These are phyloP conservation scores for Eupsilia transversa DNA, from an alignment of 2,888 invertebrate genomes.

Conservation along the genomic window DNA sequence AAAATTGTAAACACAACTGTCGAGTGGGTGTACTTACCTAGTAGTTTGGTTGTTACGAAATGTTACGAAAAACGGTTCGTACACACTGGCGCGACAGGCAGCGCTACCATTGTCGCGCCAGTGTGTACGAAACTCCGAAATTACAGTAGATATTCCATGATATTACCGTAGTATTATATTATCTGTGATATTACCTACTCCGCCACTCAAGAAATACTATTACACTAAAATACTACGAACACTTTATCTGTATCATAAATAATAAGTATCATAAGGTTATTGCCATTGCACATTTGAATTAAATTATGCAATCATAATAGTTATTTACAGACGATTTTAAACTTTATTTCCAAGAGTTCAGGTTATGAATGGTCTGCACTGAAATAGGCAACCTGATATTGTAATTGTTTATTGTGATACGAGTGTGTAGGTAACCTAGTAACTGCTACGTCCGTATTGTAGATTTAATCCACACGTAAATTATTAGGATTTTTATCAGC, in stretches of 20 bases:
- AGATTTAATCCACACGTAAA: constrained; percentile 22
- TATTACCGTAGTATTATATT: no score
- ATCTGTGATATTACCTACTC: no score
- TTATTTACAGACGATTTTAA: constrained; percentile 12
- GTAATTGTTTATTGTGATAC: constrained; percentile 36
- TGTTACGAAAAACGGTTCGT: no score
- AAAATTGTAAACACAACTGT: not conserved
- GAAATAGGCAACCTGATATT: constrained; percentile 35
- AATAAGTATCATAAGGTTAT: constrained; percentile 44
- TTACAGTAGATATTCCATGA: not conserved
- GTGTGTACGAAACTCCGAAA: not conserved
- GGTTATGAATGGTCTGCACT: constrained; percentile 7
- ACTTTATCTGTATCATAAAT: constrained; percentile 21
- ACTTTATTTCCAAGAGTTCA: constrained; percentile 16
- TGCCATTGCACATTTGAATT: constrained; percentile 51
- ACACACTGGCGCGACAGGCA: no score
- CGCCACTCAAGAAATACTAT: constrained; percentile 9
- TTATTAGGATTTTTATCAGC: not conserved
- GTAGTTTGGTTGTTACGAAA: no score
- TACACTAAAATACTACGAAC: not conserved
- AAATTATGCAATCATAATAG: constrained; percentile 53
- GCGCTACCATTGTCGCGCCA: no score
- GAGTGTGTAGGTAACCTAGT: constrained; percentile 28
- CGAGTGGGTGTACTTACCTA: no score
- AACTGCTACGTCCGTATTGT: constrained; percentile 10